Percentiles rank a stretch among this genome's conserved stretches.
phyloP scores from a whole-genome alignment of 2,113 vertebrate species.

The Calonectris borealis region DNA sequence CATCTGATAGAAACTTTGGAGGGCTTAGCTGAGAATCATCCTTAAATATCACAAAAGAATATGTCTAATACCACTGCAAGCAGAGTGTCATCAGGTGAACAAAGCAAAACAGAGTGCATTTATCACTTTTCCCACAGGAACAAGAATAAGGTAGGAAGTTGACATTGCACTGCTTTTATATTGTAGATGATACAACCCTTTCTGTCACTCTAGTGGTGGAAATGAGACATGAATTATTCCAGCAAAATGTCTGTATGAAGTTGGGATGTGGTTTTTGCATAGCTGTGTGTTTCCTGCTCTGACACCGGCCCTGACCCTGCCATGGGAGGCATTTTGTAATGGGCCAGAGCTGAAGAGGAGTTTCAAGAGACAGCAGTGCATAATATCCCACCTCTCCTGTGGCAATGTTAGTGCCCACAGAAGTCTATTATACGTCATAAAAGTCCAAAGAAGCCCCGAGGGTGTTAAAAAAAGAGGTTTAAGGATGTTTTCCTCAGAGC shows the following conservation, averaged over 20 bases:
- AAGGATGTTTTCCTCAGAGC: not conserved
- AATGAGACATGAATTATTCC: not conserved
- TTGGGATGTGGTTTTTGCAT: not conserved
- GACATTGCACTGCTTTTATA: not conserved
- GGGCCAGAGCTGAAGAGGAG: not conserved
- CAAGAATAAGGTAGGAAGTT: not conserved
- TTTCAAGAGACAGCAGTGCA: not conserved
- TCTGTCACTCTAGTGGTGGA: not conserved
- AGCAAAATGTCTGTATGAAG: not conserved
- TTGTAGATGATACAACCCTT: not conserved
- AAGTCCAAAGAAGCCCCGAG: not conserved
- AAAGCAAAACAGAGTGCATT: not conserved
- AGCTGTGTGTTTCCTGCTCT: not conserved
- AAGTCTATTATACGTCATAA: not conserved
- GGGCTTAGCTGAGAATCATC: not conserved
- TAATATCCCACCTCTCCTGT: not conserved
- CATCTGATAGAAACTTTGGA: not conserved
- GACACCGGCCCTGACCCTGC: not conserved
- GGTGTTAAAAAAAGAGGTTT: not conserved
- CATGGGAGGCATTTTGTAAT: not conserved
- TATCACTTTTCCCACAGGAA: not conserved
- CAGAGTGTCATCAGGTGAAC: not conserved
- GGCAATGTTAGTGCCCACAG: not conserved
- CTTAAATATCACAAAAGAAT: not conserved
- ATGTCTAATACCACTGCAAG: not conserved